A percentile compares a stretch with the other conserved stretches of the same genome.
Conservation (phyloP, 37 sponge, comb jelly and placozoan species). For the Trichoplax adhaerens region DNA sequence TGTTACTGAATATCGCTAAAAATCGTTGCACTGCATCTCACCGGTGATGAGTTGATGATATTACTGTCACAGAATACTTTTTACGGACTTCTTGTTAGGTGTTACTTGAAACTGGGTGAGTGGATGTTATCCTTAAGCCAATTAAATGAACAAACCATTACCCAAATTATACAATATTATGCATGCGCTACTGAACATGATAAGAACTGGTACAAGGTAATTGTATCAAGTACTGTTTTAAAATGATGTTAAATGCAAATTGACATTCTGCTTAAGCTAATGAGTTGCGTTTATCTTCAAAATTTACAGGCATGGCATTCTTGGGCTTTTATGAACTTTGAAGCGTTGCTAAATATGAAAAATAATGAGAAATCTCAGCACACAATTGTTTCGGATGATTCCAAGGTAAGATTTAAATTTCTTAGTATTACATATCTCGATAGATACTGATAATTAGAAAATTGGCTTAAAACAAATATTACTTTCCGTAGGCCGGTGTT, state of each 20-base stretch:
- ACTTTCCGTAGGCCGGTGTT: too few relatives aligned
- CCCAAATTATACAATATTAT: constrained; percentile 42
- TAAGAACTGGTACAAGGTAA: constrained; percentile 57
- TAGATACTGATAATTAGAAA: too few relatives aligned
- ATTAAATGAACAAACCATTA: too few relatives aligned
- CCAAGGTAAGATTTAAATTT: too few relatives aligned
- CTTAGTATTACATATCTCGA: too few relatives aligned
- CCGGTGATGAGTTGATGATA: too few relatives aligned
- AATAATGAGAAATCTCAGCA: too few relatives aligned
- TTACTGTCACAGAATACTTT: neutral
- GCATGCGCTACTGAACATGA: constrained; percentile 65
- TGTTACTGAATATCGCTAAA: too few relatives aligned
- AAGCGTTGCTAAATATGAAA: constrained; percentile 35
- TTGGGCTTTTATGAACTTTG: constrained; percentile 95
- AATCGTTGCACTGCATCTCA: too few relatives aligned
- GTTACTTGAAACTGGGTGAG: constrained; percentile 72
- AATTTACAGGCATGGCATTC: constrained; percentile 64
- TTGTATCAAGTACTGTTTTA: neutral
- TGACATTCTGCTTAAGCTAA: neutral
- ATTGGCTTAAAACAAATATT: too few relatives aligned
- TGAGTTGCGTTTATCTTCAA: neutral
- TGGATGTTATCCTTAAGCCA: constrained; percentile 12
- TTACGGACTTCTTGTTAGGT: constrained; percentile 11
- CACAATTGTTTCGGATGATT: too few relatives aligned
- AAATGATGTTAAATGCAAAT: neutral